Percentiles rank a stretch among this genome's conserved stretches.
phyloP scores from a whole-genome alignment of 1,140 invertebrate species.

The Drosophila truncata region DNA sequence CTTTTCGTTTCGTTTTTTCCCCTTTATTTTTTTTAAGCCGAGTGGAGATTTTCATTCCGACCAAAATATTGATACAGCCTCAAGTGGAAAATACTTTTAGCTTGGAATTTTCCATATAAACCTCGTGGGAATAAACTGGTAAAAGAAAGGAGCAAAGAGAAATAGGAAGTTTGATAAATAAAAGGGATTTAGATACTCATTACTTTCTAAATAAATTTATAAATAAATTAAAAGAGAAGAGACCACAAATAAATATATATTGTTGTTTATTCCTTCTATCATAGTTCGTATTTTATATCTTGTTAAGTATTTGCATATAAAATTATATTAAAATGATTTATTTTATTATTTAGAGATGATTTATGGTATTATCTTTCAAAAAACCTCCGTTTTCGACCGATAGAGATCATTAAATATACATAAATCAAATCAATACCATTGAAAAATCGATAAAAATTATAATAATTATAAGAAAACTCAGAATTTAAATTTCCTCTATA shows the following conservation, averaged over 20 bases:
- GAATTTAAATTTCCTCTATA: too few relatives aligned
- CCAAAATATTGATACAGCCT: slow-evolving; percentile 71
- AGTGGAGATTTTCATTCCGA: slow-evolving; percentile 33
- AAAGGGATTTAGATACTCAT: rapidly evolving
- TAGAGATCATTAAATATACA: too few relatives aligned
- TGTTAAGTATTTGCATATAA: too few relatives aligned
- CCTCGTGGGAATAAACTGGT: slow-evolving; percentile 5
- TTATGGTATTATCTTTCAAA: too few relatives aligned
- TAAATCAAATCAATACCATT: too few relatives aligned
- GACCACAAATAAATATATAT: not conserved
- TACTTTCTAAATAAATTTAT: not conserved
- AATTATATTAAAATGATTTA: too few relatives aligned
- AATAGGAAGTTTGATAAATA: not conserved
- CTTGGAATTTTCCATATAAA: not conserved
- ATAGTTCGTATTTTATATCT: too few relatives aligned
- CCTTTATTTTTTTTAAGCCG: slow-evolving; percentile 44
- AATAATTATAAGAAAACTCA: not conserved
- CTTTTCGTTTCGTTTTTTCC: slow-evolving; percentile 1
- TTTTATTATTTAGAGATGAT: too few relatives aligned
- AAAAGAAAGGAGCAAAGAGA: not conserved
- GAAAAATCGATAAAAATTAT: too few relatives aligned
- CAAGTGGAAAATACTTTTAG: slow-evolving; percentile 31
- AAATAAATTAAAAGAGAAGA: too few relatives aligned
- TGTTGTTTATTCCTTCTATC: not conserved
- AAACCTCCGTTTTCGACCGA: too few relatives aligned